These are phyloP conservation scores for Drosophila erecta DNA, from an alignment of 1,140 invertebrate species.

Conservation along the genomic window DNA sequence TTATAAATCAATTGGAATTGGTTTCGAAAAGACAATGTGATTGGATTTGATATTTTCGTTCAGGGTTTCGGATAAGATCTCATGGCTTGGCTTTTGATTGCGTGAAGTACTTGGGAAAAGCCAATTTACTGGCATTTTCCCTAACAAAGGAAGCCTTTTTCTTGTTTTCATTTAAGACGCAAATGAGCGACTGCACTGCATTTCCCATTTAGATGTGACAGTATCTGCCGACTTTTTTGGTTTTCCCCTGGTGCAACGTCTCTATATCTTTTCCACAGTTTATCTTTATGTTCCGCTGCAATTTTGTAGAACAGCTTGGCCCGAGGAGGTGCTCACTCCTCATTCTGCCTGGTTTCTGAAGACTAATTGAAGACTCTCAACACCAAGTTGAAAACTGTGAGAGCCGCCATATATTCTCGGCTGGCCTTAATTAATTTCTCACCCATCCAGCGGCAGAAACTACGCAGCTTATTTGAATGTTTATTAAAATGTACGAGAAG, in stretches of 20 bases:
- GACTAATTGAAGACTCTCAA: slow-evolving; percentile 55
- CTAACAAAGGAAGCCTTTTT: slow-evolving; percentile 15
- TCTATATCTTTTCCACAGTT: slow-evolving; percentile 38
- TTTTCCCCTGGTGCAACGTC: neutral
- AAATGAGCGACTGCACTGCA: neutral
- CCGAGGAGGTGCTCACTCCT: slow-evolving; percentile 27
- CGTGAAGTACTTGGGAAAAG: slow-evolving; percentile 11
- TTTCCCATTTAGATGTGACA: neutral
- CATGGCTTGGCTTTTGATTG: slow-evolving; percentile 32
- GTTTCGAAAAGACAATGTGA: slow-evolving; percentile 58
- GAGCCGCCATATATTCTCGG: slow-evolving; percentile 29
- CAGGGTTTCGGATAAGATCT: slow-evolving; percentile 49
- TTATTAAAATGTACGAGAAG: slow-evolving; percentile 35
- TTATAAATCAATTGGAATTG: slow-evolving; percentile 69
- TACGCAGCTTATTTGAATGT: slow-evolving; percentile 60
- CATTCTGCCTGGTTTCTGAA: slow-evolving; percentile 8
- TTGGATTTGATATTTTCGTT: slow-evolving; percentile 57
- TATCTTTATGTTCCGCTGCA: slow-evolving; percentile 46
- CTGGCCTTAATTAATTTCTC: slow-evolving; percentile 47
- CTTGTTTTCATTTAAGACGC: too few species aligned
- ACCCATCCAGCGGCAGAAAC: slow-evolving; percentile 36
- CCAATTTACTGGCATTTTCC: slow-evolving; percentile 13
- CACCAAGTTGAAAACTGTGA: slow-evolving; percentile 30
- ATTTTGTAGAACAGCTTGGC: slow-evolving; percentile 50
- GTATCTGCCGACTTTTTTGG: slow-evolving; percentile 3